Evolutionary conservation across 2,113 vertebrate genomes (phyloP).

Genomic region (Fulica atra): DNA sequence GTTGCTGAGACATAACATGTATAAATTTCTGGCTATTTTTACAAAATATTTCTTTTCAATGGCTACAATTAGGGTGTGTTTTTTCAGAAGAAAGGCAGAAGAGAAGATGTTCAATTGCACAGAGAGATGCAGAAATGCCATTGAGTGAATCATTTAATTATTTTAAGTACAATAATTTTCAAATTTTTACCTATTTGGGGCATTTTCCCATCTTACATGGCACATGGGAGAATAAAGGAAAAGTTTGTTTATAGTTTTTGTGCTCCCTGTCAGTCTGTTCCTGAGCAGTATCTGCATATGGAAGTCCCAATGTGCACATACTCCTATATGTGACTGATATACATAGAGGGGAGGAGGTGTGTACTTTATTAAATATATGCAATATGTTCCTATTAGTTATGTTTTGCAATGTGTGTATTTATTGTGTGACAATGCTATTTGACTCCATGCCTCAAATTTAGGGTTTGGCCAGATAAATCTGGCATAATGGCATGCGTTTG

Average conservation of each 20-base stretch:
- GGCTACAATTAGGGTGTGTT: not conserved
- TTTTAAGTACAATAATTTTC: constrained; percentile 32
- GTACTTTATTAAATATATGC: no score
- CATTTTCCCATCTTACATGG: not conserved
- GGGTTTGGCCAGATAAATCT: not conserved
- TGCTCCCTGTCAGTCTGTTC: not conserved
- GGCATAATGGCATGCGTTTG: accelerated
- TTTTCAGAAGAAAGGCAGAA: not conserved
- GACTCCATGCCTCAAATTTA: not conserved
- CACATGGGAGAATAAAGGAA: not conserved
- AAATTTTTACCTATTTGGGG: not conserved
- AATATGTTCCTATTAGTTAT: not conserved
- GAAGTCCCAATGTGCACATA: accelerated
- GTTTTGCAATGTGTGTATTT: not conserved
- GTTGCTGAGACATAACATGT: not conserved
- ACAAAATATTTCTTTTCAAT: constrained; percentile 34
- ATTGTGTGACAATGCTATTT: accelerated
- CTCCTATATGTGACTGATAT: not conserved
- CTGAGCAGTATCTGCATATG: not conserved
- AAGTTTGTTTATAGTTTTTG: not conserved
- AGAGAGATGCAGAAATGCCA: constrained; percentile 37
- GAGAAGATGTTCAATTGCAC: constrained; percentile 47
- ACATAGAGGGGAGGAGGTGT: no score
- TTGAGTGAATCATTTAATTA: constrained; percentile 43
- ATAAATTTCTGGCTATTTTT: no score